Evolutionary conservation across 2,113 vertebrate genomes (phyloP).

Genomic region (Pimephales promelas): DNA sequence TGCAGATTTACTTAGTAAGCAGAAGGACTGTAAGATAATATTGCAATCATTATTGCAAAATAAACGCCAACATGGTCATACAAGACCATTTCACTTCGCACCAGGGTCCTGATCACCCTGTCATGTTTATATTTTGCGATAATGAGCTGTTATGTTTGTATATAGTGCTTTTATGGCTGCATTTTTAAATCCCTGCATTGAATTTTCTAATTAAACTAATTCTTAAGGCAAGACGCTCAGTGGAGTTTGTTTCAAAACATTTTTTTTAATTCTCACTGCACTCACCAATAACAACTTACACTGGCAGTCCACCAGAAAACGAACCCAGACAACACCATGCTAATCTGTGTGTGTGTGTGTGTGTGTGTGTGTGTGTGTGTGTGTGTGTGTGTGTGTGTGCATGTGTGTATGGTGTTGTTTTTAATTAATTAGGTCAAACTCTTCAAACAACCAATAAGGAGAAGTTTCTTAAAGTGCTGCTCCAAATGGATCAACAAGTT

Average conservation of each 20-base stretch:
- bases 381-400: no score
- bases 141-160: background rate
- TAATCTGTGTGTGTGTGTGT: background rate
- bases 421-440: background rate
- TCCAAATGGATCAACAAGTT: background rate
- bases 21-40: background rate
- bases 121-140: background rate
- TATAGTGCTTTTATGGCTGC: background rate
- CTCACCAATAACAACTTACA: slow-evolving; percentile 6
- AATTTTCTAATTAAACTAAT: background rate
- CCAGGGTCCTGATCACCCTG: no score
- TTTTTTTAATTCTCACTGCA: background rate
- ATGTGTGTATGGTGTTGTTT: background rate
- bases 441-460: background rate
- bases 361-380: background rate
- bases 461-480: no score
- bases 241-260: background rate
- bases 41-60: background rate
- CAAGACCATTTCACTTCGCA: no score
- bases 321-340: background rate
- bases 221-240: background rate
- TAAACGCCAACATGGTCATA: no score
- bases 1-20: background rate
- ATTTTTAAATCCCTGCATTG: background rate
- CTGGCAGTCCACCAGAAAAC: background rate